Evolutionary conservation across 1,140 invertebrate genomes (phyloP).

Genomic region (Drosophila nigromelanica): DNA sequence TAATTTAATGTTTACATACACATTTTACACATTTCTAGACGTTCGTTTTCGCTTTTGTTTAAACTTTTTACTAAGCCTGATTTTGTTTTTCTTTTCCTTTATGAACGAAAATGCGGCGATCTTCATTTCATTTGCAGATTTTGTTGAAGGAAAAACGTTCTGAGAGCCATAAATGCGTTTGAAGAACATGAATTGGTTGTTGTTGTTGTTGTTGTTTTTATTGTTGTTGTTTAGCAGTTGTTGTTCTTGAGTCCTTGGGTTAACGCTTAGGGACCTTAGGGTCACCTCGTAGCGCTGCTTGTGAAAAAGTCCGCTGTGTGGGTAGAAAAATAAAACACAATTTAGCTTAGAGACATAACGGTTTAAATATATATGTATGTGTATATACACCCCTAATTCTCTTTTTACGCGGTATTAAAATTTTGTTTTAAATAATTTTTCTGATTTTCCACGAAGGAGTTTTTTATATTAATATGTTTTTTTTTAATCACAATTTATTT

Average conservation of each 20-base stretch:
- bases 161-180: slow-evolving; percentile 74
- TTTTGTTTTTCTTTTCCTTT: slow-evolving; percentile 9
- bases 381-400: too few species aligned
- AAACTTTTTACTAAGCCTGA: slow-evolving; percentile 14
- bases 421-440: too few species aligned
- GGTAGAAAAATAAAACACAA: background rate
- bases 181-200: slow-evolving; percentile 51
- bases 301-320: slow-evolving; percentile 75
- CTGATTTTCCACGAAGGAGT: too few species aligned
- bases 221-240: slow-evolving; percentile 28
- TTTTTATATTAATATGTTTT: too few species aligned
- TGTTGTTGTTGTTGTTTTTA: slow-evolving; percentile 30
- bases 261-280: slow-evolving; percentile 57
- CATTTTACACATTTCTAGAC: slow-evolving; percentile 43
- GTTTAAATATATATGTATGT: background rate
- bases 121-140: slow-evolving; percentile 3
- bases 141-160: slow-evolving; percentile 31
- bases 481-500: too few species aligned
- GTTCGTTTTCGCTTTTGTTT: slow-evolving; percentile 26
- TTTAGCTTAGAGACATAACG: background rate
- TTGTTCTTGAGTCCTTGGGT: slow-evolving; percentile 31
- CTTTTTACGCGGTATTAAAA: too few species aligned
- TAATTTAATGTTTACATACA: slow-evolving; percentile 63
- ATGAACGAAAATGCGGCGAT: slow-evolving; percentile 20
- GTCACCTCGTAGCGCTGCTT: slow-evolving; percentile 80